Evolutionary conservation across 2,888 invertebrate species (phyloP).

Genomic region (Polia nebulosa): DNA sequence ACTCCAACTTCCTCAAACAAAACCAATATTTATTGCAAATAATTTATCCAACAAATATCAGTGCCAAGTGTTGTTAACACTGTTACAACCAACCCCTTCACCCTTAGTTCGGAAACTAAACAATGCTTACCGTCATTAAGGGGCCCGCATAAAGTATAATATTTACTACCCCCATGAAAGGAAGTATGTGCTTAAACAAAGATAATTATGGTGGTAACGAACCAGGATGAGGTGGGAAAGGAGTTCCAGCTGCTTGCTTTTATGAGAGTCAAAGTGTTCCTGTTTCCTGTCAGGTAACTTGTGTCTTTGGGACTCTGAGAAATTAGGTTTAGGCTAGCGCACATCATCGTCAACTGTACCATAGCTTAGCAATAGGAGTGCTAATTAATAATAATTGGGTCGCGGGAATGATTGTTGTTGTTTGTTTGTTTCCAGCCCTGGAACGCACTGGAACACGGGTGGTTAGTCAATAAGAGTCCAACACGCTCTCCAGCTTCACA

Average conservation of each 20-base stretch:
- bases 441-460: too few species aligned
- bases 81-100: constrained; percentile 36
- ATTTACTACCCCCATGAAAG: constrained; percentile 68
- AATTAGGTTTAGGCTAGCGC: too few species aligned
- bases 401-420: too few species aligned
- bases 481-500: too few species aligned
- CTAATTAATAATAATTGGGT: too few species aligned
- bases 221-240: constrained; percentile 31
- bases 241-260: constrained; percentile 23
- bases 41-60: constrained; percentile 40
- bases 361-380: too few species aligned
- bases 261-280: not conserved
- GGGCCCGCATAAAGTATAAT: constrained; percentile 79
- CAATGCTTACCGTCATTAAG: constrained; percentile 70
- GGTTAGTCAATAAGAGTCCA: too few species aligned
- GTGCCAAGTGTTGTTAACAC: constrained; percentile 44
- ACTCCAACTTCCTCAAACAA: constrained; percentile 7
- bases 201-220: constrained; percentile 54
- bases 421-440: too few species aligned
- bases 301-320: not conserved
- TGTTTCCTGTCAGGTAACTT: not conserved
- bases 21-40: constrained; percentile 25
- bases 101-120: constrained; percentile 55
- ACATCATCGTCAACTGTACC: too few species aligned
- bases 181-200: constrained; percentile 58